Percentiles rank a stretch among this genome's conserved stretches.
These are phyloP conservation scores for Cataglyphis cursor DNA, from an alignment of 2,888 invertebrate genomes.

Conservation along the genomic window DNA sequence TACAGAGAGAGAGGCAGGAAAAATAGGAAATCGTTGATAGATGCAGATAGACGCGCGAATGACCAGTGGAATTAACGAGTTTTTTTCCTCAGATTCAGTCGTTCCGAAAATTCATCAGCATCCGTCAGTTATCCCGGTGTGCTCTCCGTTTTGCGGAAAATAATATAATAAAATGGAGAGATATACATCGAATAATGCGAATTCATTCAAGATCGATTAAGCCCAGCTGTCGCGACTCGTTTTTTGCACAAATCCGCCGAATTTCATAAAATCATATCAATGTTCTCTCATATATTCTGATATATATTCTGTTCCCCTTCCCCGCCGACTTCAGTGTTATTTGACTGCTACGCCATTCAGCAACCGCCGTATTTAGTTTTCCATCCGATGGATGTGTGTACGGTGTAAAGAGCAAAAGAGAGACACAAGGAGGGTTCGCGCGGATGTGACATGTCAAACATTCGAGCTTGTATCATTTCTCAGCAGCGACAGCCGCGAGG, in stretches of 20 bases:
- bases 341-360: not conserved
- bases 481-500: slow-evolving; percentile 1
- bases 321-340: not conserved
- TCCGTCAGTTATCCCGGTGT: not conserved
- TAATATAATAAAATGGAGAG: not conserved
- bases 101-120: not conserved
- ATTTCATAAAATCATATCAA: not conserved
- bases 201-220: not conserved
- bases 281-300: not conserved
- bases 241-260: not conserved
- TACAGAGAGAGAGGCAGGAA: not conserved
- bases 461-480: not conserved
- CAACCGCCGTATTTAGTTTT: not conserved
- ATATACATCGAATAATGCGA: not conserved
- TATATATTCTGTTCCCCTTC: slow-evolving; percentile 4
- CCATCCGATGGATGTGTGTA: not conserved
- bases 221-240: not conserved
- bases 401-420: not conserved
- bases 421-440: too few species aligned
- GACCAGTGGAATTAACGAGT: not conserved
- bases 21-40: not conserved
- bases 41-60: slow-evolving; percentile 14
- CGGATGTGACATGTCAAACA: slow-evolving; percentile 17
- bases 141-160: too few species aligned
- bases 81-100: not conserved